Base-by-base conservation (phyloP, 2,888 invertebrate species). In the Oeneis ivallda region DNA sequence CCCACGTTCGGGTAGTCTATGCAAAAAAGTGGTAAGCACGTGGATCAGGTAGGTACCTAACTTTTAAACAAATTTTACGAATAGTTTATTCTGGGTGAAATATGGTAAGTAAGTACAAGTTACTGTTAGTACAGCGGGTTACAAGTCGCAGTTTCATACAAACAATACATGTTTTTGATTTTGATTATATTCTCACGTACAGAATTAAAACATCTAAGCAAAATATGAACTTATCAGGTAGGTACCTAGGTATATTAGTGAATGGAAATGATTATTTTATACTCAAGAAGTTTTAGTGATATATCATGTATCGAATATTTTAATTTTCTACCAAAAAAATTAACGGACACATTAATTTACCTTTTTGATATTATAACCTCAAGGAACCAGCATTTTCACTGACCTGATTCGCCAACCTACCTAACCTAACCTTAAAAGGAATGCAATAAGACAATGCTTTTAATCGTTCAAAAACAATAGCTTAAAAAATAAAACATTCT, bases 401-500 rank as follows among this genome's bases (percentile, higher is more conserved):
- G 26, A 37, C 7, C 7, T 37, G 7, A 37, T 37, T 7, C 26
- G 26, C 10, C 3, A 10, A 41, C 41, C 41, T 41, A 41, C 11
- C 13, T 4, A 13, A 2, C 4, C 1, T 15, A 9, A 0, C 15
- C 15, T 45, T 26, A 26, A 47, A 2, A 17, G 9, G 15, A 47
- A 47, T 47, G 47, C 2, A 47, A 9, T 47, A 47, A 17, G 17
- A 47, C 47, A 45, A 45, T 11, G 37, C 17, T 10, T 17, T 10
- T 56, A 66, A 66, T 66, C 62, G 64, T 19, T 47, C 45, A 64
- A 52, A 68, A 83, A 87, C 84, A 87, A 87, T 85, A 74, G 83
- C 72, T 66, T 56, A 73, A 82, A 83, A 86, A 86, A 85, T 75
- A 84, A 86, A 83, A 82, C 79, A 80, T 83, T 85, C 79, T 57